These are phyloP conservation scores for Latheticus oryzae DNA, from an alignment of 2,888 invertebrate genomes.

Conservation along the genomic window DNA sequence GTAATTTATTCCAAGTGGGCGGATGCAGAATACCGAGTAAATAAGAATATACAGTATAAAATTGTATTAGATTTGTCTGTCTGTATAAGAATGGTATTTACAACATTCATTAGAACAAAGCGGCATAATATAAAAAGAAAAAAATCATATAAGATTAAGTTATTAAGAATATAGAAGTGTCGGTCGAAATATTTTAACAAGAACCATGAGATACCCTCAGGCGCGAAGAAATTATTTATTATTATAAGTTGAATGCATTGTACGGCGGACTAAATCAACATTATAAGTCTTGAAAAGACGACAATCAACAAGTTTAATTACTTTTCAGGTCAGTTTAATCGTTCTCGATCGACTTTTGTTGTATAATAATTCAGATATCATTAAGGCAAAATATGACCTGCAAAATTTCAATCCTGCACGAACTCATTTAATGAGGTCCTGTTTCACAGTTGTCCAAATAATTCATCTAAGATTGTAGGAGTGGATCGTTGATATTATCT, in stretches of 20 bases:
- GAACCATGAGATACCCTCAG: too few relatives aligned
- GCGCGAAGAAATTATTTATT: slow-evolving; percentile 44
- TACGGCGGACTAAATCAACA: slow-evolving; percentile 52
- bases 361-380: slow-evolving; percentile 41
- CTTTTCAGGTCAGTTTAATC: slow-evolving; percentile 46
- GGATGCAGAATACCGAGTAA: too few relatives aligned
- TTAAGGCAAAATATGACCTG: slow-evolving; percentile 41
- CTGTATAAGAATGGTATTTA: too few relatives aligned
- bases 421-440: slow-evolving; percentile 26
- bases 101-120: too few relatives aligned
- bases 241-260: slow-evolving; percentile 52
- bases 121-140: too few relatives aligned
- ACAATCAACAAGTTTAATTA: slow-evolving; percentile 56
- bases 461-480: slow-evolving; percentile 33
- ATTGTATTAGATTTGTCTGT: too few relatives aligned
- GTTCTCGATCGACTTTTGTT: slow-evolving; percentile 37
- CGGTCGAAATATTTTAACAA: too few relatives aligned
- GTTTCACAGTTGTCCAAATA: slow-evolving; percentile 21
- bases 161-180: too few relatives aligned
- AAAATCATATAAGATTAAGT: too few relatives aligned
- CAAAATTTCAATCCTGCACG: slow-evolving; percentile 31
- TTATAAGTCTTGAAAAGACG: slow-evolving; percentile 53
- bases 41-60: too few relatives aligned
- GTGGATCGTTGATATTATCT: slow-evolving; percentile 35
- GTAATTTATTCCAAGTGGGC: too few relatives aligned